Evolutionary conservation across 2,797 vertebrate species (phyloP).

Genomic region (Galago senegalensis): DNA sequence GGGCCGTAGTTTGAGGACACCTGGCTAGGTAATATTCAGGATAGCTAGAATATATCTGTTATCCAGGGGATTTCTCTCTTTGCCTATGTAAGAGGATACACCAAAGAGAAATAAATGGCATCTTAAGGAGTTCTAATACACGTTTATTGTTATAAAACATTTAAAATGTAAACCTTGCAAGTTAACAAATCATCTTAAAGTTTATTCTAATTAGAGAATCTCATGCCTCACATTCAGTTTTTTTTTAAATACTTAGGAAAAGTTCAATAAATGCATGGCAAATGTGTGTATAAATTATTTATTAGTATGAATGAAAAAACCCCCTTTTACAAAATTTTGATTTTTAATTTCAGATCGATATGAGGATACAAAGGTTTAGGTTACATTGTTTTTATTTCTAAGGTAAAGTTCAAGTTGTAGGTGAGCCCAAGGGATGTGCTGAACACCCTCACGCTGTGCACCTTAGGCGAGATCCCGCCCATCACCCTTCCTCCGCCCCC

Average conservation of each 20-base stretch:
- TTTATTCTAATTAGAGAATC: slow-evolving; percentile 43
- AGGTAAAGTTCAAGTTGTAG: too few species aligned
- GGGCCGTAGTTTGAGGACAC: too few species aligned
- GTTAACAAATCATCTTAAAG: slow-evolving; percentile 56
- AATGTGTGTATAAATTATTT: slow-evolving; percentile 60
- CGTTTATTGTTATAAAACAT: slow-evolving; percentile 8
- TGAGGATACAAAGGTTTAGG: too few species aligned
- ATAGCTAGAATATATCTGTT: slow-evolving; percentile 7
- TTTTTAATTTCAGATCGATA: too few species aligned
- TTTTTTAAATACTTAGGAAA: slow-evolving; percentile 69
- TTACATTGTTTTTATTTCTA: too few species aligned
- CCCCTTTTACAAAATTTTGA: slow-evolving; percentile 37
- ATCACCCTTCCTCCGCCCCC: too few species aligned
- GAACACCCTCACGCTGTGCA: too few species aligned
- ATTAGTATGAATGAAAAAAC: slow-evolving; percentile 57
- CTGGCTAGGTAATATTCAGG: not conserved
- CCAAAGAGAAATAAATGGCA: not conserved
- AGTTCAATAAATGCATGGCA: not conserved
- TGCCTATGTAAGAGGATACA: not conserved
- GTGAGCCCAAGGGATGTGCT: too few species aligned
- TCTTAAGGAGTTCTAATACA: not conserved
- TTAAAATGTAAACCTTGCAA: slow-evolving; percentile 29
- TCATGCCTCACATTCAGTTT: slow-evolving; percentile 41
- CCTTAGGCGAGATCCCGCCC: too few species aligned
- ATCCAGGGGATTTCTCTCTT: not conserved